phyloP scores from a whole-genome alignment of 1,140 invertebrate genomes.

The Grapholita molesta region DNA sequence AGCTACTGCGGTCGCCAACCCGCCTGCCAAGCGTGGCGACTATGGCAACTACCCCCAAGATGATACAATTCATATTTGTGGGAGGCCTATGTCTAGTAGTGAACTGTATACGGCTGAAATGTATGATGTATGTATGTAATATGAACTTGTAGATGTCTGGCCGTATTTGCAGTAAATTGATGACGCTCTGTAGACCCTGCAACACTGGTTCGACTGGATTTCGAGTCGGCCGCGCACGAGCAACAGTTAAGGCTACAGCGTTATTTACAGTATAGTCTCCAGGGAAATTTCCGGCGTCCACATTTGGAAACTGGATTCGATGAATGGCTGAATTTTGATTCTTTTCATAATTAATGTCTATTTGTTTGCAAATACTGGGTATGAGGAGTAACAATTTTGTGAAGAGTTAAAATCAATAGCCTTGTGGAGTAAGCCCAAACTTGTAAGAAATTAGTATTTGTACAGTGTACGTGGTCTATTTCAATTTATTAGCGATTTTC shows the following conservation, averaged over 20 bases:
- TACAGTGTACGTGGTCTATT: too few relatives aligned
- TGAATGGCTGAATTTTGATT: not conserved
- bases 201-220: not conserved
- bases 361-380: not conserved
- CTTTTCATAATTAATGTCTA: not conserved
- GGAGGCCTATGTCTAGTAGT: too few relatives aligned
- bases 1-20: too few relatives aligned
- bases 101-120: too few relatives aligned
- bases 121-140: too few relatives aligned
- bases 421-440: not conserved
- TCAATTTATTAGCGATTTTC: too few relatives aligned
- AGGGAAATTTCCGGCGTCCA: conserved; percentile 12
- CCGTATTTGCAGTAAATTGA: too few relatives aligned
- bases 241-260: not conserved
- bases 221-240: not conserved
- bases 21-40: too few relatives aligned
- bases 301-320: conserved; percentile 6
- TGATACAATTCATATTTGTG: too few relatives aligned
- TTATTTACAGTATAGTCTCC: not conserved
- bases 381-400: not conserved
- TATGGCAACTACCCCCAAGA: too few relatives aligned
- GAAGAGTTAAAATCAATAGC: not conserved
- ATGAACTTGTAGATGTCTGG: too few relatives aligned
- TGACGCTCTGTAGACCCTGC: not conserved
- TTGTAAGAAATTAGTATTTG: too few relatives aligned